phyloP scores from a whole-genome alignment of 2,113 vertebrate species.

The Dendrocopos noguchii region DNA sequence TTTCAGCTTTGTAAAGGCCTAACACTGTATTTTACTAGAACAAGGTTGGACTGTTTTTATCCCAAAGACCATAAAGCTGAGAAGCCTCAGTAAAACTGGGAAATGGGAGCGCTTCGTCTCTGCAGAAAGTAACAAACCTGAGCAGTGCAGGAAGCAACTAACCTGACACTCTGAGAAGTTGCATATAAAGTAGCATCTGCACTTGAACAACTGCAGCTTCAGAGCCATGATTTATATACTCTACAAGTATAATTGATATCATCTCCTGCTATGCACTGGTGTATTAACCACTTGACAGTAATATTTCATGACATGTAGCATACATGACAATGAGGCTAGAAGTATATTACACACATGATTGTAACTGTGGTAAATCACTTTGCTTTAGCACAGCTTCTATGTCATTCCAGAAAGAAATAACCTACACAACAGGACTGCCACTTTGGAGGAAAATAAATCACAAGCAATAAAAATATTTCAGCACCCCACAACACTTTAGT shows the following conservation, averaged over 20 bases:
- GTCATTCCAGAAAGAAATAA: not conserved
- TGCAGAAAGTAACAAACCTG: not conserved
- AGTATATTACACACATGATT: not conserved
- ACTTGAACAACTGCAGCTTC: not conserved
- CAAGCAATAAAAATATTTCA: not conserved
- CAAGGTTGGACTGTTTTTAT: not conserved
- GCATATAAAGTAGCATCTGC: not conserved
- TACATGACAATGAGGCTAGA: not conserved
- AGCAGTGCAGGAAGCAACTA: not conserved
- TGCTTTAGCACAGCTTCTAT: not conserved
- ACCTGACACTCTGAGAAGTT: not conserved
- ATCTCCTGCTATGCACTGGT: not conserved
- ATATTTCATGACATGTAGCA: not conserved
- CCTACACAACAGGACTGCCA: not conserved
- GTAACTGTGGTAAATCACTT: constrained; percentile 12
- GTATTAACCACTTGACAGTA: not conserved
- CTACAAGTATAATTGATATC: not conserved
- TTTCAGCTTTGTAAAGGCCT: not conserved
- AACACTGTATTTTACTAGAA: not conserved
- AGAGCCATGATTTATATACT: not conserved
- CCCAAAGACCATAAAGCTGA: not conserved
- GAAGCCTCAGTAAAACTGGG: not conserved
- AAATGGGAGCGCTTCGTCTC: not conserved
- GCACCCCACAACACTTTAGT: not conserved
- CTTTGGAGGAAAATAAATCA: not conserved